Evolutionary conservation across 2,797 vertebrate species (phyloP).

Genomic region (Salmo trutta): DNA sequence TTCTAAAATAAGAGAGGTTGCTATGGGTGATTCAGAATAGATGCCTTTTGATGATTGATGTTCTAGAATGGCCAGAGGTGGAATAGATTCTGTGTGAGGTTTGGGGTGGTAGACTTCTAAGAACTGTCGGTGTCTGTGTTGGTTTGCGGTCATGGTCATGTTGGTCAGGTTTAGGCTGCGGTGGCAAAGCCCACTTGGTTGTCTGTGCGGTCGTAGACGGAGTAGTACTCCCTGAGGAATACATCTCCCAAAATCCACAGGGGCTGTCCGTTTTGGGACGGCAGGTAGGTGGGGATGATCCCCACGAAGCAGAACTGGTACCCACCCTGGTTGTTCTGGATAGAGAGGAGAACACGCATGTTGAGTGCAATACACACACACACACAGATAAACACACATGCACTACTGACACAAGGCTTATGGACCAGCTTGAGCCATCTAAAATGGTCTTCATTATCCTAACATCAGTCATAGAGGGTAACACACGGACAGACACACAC

Average conservation of each 20-base stretch:
- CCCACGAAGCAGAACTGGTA: constrained; percentile 58
- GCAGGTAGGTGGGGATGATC: constrained; percentile 72
- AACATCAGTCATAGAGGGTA: not conserved
- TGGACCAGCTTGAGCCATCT: constrained; percentile 11
- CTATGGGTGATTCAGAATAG: not conserved
- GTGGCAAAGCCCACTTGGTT: constrained; percentile 75
- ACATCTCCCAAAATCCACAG: constrained; percentile 81
- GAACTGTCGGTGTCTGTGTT: not conserved
- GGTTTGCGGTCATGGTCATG: constrained; percentile 4
- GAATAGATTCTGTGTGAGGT: not conserved
- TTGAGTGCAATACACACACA: not conserved
- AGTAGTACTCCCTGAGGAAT: constrained; percentile 82
- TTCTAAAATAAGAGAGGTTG: not conserved
- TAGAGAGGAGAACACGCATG: not conserved
- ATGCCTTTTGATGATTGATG: not conserved
- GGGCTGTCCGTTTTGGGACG: constrained; percentile 63
- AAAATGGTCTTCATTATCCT: not conserved
- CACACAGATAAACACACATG: not conserved
- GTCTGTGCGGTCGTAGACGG: constrained; percentile 69
- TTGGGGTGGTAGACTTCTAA: not conserved
- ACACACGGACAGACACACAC: not conserved
- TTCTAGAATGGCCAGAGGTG: not conserved
- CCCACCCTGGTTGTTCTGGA: constrained; percentile 26
- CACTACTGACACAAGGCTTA: not conserved
- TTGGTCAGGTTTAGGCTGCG: constrained; percentile 53